These are phyloP conservation scores for Prunella strophiata DNA, from an alignment of 2,797 vertebrate species.

Conservation along the genomic window DNA sequence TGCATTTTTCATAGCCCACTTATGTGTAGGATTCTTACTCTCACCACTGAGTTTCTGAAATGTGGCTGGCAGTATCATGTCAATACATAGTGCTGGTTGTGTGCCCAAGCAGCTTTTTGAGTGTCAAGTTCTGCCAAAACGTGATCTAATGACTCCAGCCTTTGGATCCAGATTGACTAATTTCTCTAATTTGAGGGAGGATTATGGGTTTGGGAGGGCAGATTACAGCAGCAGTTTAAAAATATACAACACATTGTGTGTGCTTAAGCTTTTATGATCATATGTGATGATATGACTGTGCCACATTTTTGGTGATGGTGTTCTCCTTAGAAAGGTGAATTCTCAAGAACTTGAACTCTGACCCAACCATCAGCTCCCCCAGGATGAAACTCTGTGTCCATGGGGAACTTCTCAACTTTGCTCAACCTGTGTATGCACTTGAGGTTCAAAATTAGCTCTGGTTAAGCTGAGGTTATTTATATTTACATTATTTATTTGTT, in stretches of 20 bases:
- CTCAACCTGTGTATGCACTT: neutral
- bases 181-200: neutral
- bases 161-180: slow-evolving; percentile 52
- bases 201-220: neutral
- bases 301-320: rapidly evolving
- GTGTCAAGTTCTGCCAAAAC: slow-evolving; percentile 76
- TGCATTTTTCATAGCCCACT: neutral
- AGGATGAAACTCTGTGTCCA: neutral
- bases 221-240: neutral
- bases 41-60: neutral
- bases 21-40: neutral
- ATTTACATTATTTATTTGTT: neutral
- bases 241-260: neutral
- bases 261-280: neutral
- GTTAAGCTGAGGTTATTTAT: neutral
- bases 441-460: neutral
- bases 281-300: neutral
- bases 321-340: neutral
- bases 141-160: slow-evolving; percentile 67
- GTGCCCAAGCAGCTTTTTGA: slow-evolving; percentile 66
- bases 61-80: slow-evolving; percentile 27
- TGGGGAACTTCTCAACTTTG: neutral
- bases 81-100: slow-evolving; percentile 71
- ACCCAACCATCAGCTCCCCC: neutral
- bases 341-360: neutral